Evolutionary conservation across 2,888 invertebrate species (phyloP).

Genomic region (Beris morrisii): DNA sequence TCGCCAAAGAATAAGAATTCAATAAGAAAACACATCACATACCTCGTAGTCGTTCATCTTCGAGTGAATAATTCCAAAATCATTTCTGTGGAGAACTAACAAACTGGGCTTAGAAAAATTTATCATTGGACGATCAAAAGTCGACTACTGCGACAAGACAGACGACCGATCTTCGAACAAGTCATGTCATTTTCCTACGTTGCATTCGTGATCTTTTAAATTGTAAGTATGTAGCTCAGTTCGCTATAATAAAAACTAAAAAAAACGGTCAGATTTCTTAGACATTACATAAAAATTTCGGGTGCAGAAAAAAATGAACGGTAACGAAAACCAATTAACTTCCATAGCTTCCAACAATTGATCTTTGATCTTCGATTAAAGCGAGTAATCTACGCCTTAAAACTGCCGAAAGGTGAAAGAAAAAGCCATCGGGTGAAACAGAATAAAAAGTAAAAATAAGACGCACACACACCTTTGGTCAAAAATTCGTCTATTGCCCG

Average conservation of each 20-base stretch:
- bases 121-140: background rate
- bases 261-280: no score
- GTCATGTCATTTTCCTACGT: conserved; percentile 14
- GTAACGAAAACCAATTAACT: conserved; percentile 21
- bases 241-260: no score
- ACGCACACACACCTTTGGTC: no score
- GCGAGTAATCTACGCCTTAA: conserved; percentile 16
- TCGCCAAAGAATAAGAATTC: conserved; percentile 20
- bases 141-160: conserved; percentile 12
- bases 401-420: conserved; percentile 8
- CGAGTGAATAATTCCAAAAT: no score
- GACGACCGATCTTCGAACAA: conserved; percentile 6
- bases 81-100: no score
- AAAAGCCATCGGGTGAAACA: background rate
- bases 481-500: conserved; percentile 7
- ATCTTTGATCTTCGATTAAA: conserved; percentile 25
- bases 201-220: background rate
- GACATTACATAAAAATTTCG: no score
- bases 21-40: conserved; percentile 23
- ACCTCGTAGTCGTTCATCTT: no score
- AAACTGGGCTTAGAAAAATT: no score
- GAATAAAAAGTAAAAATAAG: background rate
- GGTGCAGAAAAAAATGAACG: no score
- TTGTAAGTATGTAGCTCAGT: no score
- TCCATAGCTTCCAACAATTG: conserved; percentile 20